Evolutionary conservation across 2,797 vertebrate species (phyloP), one percentile per base, ranked within the genome.

Genomic region (Etheostoma perlongum): DNA sequence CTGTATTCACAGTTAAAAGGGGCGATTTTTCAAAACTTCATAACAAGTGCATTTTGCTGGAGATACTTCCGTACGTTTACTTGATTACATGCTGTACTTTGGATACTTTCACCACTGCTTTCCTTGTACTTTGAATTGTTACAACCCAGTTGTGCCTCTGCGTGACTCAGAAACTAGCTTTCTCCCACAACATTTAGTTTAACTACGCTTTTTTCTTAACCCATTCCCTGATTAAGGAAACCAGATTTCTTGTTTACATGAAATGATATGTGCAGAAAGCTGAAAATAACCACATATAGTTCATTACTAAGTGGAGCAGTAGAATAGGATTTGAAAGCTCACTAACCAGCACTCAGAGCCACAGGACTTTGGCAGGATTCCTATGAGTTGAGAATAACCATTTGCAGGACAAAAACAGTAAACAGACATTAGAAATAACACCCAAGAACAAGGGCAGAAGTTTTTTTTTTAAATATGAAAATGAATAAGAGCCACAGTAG

Each of bases 311-410:
- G 33, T 33, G 55, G 48, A 72, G 52, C 40, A 65, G 30, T 4
- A 52, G 18, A 68, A 69, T 25, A 11, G 69, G 36, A 46, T 42
- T 9, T 48, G 66, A 85, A 48, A 76, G 75, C 67, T 75, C 47
- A 51, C 59, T 55, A 72, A 76, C 33, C 40, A 53, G 46, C 7
- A 15, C 36, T 59, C 49, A 27, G 21, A 68, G 54, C 58, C 21
- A 13, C 59, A 40, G 23, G 46, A 33, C 23, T 55, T 51, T 23
- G 65, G 62, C 57, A 52, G 51, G 10, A n/a, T 47, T 60, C 64
- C 25, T 42, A 18, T 1, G 12, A 58, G 55, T 8, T 48, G 33
- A 40, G 19, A 66, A 57, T 25, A 16, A 72, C 74, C 9, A 51
- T 54, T 27, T 62, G 6, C 23, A 27, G 15, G 12, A 33, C 18